phyloP scores from a whole-genome alignment of 2,888 invertebrate species.

The Chrysolina oricalcia region DNA sequence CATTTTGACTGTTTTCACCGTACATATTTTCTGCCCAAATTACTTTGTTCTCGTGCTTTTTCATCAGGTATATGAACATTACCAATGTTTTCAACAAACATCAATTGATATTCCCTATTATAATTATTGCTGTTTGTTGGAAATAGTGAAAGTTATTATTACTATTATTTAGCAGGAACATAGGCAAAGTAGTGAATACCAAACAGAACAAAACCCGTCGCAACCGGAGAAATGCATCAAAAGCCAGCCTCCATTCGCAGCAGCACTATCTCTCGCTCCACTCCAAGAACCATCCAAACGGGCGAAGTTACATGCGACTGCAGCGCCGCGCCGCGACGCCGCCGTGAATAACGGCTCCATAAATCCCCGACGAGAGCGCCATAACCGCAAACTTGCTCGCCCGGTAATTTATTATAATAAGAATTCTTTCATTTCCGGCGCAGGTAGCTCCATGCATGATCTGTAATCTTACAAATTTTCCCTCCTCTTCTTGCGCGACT shows the following conservation, averaged over 20 bases:
- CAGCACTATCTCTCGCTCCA: conserved; percentile 31
- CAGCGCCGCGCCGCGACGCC: conserved; percentile 35
- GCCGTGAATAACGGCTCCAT: conserved; percentile 64
- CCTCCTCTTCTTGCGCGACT: conserved; percentile 60
- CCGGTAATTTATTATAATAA: conserved; percentile 68
- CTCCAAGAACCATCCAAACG: conserved; percentile 34
- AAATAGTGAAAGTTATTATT: too few relatives aligned
- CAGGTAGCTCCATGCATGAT: conserved; percentile 67
- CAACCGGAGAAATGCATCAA: neutral
- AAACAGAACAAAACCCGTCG: neutral
- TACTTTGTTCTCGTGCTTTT: too few relatives aligned
- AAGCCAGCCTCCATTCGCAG: neutral
- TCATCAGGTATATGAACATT: too few relatives aligned
- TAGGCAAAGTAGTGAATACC: too few relatives aligned
- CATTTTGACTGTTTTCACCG: too few relatives aligned
- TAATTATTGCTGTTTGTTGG: too few relatives aligned
- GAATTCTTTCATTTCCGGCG: conserved; percentile 64
- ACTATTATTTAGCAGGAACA: too few relatives aligned
- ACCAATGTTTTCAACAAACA: too few relatives aligned
- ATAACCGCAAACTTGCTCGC: conserved; percentile 64
- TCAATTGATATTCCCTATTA: too few relatives aligned
- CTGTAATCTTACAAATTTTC: conserved; percentile 69
- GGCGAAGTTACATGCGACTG: conserved; percentile 33
- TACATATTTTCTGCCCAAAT: too few relatives aligned
- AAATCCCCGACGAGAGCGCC: conserved; percentile 62